These are phyloP conservation scores for Drosophila ficusphila DNA, from an alignment of 1,140 invertebrate species.

Conservation along the genomic window DNA sequence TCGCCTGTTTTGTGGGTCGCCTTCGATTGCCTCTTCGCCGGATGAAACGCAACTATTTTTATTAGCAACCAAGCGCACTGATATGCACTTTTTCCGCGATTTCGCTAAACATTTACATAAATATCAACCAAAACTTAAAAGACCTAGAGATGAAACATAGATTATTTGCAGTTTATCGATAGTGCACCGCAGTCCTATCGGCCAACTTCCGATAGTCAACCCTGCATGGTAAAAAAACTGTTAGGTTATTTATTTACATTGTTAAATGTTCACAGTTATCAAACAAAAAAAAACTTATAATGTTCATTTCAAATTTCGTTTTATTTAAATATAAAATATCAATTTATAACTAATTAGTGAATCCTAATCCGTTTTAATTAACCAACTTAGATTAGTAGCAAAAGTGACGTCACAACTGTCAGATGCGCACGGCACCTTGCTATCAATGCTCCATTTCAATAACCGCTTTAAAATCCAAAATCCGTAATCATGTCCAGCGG, in stretches of 20 bases:
- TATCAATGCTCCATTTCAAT: neutral
- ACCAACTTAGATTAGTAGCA: no score
- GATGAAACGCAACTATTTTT: slow-evolving; percentile 37
- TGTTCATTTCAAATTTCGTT: no score
- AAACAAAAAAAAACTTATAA: no score
- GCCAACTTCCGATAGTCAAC: neutral
- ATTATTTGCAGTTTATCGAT: slow-evolving; percentile 15
- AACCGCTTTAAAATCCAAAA: neutral
- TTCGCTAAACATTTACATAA: slow-evolving; percentile 69
- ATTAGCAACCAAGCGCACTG: slow-evolving; percentile 43
- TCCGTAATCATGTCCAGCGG: slow-evolving; percentile 52
- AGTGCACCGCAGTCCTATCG: neutral
- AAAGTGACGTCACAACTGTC: neutral
- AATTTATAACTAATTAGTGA: no score
- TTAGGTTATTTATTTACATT: neutral
- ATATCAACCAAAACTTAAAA: slow-evolving; percentile 66
- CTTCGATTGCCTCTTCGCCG: slow-evolving; percentile 19
- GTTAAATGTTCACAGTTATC: no score
- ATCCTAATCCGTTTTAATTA: no score
- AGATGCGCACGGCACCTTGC: neutral
- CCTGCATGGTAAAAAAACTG: neutral
- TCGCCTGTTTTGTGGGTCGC: slow-evolving; percentile 8
- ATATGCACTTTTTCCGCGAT: slow-evolving; percentile 47
- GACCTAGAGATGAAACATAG: slow-evolving; percentile 48
- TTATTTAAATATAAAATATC: no score